phyloP scores from a whole-genome alignment of 2,797 vertebrate genomes.

The Ispidina lecontei region DNA sequence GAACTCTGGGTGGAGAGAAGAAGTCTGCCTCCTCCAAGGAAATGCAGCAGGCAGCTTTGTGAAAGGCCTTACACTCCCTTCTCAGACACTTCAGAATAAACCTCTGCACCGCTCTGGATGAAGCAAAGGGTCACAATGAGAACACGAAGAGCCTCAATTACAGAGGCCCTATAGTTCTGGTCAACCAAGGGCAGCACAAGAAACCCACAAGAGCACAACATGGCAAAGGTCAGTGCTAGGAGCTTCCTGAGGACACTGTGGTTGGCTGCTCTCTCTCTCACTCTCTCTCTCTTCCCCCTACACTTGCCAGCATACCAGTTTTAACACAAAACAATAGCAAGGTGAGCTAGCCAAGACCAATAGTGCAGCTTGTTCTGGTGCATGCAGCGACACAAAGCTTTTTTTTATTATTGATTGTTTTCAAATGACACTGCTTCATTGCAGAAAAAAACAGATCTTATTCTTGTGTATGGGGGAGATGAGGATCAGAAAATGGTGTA shows the following conservation, averaged over 20 bases:
- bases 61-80: conserved; percentile 25
- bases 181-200: background rate
- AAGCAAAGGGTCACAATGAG: conserved; percentile 13
- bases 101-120: conserved; percentile 23
- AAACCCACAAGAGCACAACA: background rate
- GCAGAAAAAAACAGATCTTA: background rate
- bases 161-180: conserved; percentile 23
- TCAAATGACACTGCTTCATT: background rate
- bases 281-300: background rate
- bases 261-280: background rate
- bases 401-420: background rate
- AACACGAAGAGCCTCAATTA: conserved; percentile 41
- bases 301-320: background rate
- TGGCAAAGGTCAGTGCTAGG: background rate
- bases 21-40: conserved; percentile 41
- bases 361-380: background rate
- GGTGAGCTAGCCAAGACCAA: background rate
- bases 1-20: conserved; percentile 41
- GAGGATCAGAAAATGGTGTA: background rate
- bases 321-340: background rate
- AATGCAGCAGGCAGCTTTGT: conserved; percentile 31
- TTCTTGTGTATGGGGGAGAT: background rate
- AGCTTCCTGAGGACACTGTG: background rate
- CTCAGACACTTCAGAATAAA: conserved; percentile 46
- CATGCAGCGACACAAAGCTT: background rate